Evolutionary conservation across 2,888 invertebrate genomes (phyloP), one percentile per base, ranked within the genome.

Genomic region (Catotricha subobsoleta): DNA sequence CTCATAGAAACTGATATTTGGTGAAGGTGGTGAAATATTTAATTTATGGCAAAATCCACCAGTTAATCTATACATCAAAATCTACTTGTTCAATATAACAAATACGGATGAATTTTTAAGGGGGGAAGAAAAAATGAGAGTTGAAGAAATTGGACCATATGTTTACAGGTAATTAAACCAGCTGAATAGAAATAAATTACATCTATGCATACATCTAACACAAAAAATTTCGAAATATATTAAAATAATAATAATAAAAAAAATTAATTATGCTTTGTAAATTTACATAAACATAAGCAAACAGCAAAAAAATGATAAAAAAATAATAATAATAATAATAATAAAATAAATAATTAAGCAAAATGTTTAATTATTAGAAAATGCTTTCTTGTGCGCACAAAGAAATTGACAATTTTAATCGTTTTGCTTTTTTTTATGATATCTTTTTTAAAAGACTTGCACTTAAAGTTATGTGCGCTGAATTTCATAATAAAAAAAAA

Each of bases 141-240:
- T 88, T 2, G 64, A 79, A 48, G 76, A 90, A 66, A 71, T 84
- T 9, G 90, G 90, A 0, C 90, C 88, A 1, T 88, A 83, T 56
- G 81, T 86, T 0, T 92, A 91, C 64, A 80, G 74, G 91, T 91
- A 64, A 68, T 70, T 64, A 39, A 12, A 21, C 2, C 25, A 29
- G n/a, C n/a, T n/a, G n/a, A n/a, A n/a, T n/a, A n/a, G n/a, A n/a
- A n/a, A n/a, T n/a, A n/a, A n/a, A n/a, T n/a, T n/a, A n/a, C n/a
- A n/a, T n/a, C n/a, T n/a, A n/a, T n/a, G n/a, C n/a, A n/a, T n/a
- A n/a, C n/a, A n/a, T n/a, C n/a, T n/a, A n/a, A n/a, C n/a, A n/a
- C n/a, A n/a, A n/a, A n/a, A n/a, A n/a, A n/a, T n/a, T n/a, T n/a
- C n/a, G n/a, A n/a, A n/a, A n/a, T n/a, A n/a, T n/a, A n/a, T n/a